These are phyloP conservation scores for Ephestia elutella DNA, from an alignment of 1,140 invertebrate species.

Conservation along the genomic window DNA sequence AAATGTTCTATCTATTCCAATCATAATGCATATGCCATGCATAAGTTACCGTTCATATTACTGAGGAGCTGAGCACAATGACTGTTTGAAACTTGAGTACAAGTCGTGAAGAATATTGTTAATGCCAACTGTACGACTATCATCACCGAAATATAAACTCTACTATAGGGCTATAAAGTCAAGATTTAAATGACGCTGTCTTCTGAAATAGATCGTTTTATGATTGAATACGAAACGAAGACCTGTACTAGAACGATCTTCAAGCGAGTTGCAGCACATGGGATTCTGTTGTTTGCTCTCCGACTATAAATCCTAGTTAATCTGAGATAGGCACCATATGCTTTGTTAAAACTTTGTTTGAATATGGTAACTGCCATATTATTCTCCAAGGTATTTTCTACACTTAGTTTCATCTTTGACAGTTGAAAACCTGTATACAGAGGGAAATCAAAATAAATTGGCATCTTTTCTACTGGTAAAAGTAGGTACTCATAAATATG, in stretches of 20 bases:
- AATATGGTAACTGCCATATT: neutral
- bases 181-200: neutral
- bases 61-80: neutral
- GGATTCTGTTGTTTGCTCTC: conserved; percentile 9
- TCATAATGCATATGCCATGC: neutral
- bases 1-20: neutral
- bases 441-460: too few species aligned
- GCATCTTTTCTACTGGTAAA: too few species aligned
- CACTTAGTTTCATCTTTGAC: too few species aligned
- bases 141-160: neutral
- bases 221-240: neutral
- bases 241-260: neutral
- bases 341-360: neutral
- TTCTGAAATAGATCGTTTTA: neutral
- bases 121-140: neutral
- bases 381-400: neutral
- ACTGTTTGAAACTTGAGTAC: neutral
- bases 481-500: too few species aligned
- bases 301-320: conserved; percentile 6
- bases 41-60: neutral
- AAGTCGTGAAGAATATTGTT: neutral
- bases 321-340: neutral
- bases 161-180: neutral
- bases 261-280: neutral
- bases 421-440: too few species aligned